These are phyloP conservation scores for Oxycera nigricornis DNA, from an alignment of 2,888 invertebrate species.

Conservation along the genomic window DNA sequence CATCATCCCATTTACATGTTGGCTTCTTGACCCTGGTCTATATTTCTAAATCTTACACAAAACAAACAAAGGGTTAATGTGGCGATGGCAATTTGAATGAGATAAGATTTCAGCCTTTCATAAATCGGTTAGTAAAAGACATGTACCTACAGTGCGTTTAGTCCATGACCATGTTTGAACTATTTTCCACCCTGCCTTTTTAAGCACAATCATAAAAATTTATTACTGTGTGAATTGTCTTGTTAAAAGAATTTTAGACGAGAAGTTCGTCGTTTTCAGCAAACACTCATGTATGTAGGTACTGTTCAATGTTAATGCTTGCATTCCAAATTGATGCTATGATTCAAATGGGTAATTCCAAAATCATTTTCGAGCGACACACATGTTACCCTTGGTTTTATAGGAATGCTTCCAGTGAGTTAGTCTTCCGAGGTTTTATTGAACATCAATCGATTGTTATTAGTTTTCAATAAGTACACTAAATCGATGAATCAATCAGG, in stretches of 20 bases:
- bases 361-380: too few relatives aligned
- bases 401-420: too few relatives aligned
- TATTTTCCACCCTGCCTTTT: slow-evolving; percentile 8
- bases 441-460: too few relatives aligned
- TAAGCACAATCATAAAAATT: slow-evolving; percentile 28
- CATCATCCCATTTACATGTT: not conserved
- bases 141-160: not conserved
- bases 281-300: too few relatives aligned
- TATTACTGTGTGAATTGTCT: slow-evolving; percentile 29
- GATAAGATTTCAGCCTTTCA: slow-evolving; percentile 11
- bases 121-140: slow-evolving; percentile 5
- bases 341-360: too few relatives aligned
- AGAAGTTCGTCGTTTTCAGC: not conserved
- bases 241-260: slow-evolving; percentile 11
- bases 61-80: slow-evolving; percentile 21
- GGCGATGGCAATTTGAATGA: not conserved
- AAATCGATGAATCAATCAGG: too few relatives aligned
- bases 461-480: too few relatives aligned
- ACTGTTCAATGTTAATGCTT: too few relatives aligned
- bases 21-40: slow-evolving; percentile 15
- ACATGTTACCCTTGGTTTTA: too few relatives aligned
- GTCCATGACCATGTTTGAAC: not conserved
- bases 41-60: not conserved
- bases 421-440: too few relatives aligned
- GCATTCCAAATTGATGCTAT: too few relatives aligned